Percentiles rank a stretch among this genome's conserved stretches.
Conservation (phyloP, 92 coral and sea anemone genomes). For the Bergia sp. region DNA sequence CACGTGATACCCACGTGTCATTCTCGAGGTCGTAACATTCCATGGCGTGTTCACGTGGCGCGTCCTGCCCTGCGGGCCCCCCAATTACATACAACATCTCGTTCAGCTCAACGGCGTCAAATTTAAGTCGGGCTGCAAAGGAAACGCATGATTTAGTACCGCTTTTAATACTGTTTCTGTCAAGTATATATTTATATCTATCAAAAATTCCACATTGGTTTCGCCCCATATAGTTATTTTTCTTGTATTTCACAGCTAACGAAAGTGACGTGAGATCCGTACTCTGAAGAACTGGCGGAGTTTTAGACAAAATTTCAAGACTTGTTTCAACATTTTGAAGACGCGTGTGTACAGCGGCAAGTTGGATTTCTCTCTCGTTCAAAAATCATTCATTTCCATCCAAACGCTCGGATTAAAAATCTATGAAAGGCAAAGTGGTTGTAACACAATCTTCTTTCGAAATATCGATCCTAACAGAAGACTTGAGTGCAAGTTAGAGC, state of each 20-base stretch:
- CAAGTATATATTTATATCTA: too few species aligned
- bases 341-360: too few species aligned
- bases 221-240: neutral
- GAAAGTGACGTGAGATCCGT: neutral
- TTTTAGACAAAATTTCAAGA: too few species aligned
- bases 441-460: too few species aligned
- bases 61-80: conserved; percentile 61
- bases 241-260: neutral
- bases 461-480: too few species aligned
- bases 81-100: conserved; percentile 75
- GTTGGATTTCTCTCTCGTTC: too few species aligned
- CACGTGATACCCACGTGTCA: conserved; percentile 68
- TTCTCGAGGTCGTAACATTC: conserved; percentile 81
- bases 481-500: too few species aligned
- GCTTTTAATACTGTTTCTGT: neutral
- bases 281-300: neutral
- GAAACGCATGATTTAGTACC: neutral
- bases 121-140: conserved; percentile 70
- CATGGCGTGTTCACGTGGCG: conserved; percentile 58
- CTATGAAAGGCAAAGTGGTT: too few species aligned
- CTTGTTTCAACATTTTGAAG: too few species aligned
- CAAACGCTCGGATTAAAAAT: too few species aligned
- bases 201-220: too few species aligned
- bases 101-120: conserved; percentile 66
- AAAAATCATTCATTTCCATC: too few species aligned